These are phyloP conservation scores for Cacatua alba DNA, from an alignment of 2,113 vertebrate species.

Conservation along the genomic window DNA sequence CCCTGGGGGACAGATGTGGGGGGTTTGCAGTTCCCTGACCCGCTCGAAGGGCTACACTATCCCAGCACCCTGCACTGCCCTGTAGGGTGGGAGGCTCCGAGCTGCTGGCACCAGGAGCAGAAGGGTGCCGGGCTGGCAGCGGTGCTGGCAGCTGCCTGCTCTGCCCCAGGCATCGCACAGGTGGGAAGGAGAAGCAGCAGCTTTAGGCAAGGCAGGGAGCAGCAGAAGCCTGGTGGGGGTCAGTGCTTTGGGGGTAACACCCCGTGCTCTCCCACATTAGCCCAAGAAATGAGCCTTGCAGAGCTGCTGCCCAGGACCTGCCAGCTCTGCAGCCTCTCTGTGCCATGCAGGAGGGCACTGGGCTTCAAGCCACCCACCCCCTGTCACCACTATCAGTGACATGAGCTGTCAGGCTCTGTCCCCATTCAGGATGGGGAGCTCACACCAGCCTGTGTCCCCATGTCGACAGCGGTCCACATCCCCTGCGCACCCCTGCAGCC, in stretches of 20 bases:
- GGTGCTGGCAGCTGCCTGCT: background rate
- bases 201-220: background rate
- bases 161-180: background rate
- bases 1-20: rapidly evolving
- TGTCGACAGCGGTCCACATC: background rate
- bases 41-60: rapidly evolving
- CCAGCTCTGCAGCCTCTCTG: background rate
- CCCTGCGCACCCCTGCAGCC: background rate
- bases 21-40: background rate
- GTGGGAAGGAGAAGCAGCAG: background rate
- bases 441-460: rapidly evolving
- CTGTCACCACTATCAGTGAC: background rate
- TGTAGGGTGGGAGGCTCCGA: background rate
- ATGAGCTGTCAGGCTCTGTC: background rate
- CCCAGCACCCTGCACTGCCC: background rate
- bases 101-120: background rate
- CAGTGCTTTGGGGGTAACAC: background rate
- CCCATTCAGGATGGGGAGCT: background rate
- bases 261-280: background rate
- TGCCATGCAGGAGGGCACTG: background rate
- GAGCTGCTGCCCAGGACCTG: background rate
- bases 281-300: background rate
- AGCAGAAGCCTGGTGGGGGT: background rate
- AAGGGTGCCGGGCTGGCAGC: background rate
- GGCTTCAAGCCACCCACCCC: background rate